Evolutionary conservation across 2,888 invertebrate species (phyloP).

Genomic region (Sphecodes monilicornis): DNA sequence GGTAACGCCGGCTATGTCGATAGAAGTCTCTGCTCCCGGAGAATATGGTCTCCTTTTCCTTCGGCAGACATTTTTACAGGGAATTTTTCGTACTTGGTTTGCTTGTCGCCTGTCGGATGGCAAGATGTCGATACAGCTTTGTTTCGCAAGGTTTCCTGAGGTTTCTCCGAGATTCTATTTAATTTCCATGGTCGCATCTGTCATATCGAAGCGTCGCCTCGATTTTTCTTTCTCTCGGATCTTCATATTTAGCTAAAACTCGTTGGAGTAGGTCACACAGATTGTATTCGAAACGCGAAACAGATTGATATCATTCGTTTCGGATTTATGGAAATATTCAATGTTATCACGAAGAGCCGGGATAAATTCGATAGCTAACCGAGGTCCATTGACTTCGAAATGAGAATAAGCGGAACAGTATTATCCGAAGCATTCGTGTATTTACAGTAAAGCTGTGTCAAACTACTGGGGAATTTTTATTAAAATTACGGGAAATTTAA

Average conservation of each 20-base stretch:
- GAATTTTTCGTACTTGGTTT: not conserved
- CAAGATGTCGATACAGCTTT: slow-evolving; percentile 24
- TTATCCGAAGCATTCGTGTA: not conserved
- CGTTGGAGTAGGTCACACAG: not conserved
- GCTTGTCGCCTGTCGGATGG: not conserved
- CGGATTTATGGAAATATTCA: not conserved
- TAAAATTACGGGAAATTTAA: not conserved
- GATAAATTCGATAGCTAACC: not conserved
- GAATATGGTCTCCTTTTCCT: not conserved
- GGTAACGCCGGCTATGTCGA: not conserved
- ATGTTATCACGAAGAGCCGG: not conserved
- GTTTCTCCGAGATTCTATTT: slow-evolving; percentile 34
- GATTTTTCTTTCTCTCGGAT: not conserved
- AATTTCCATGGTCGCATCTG: slow-evolving; percentile 28
- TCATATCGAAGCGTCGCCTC: slow-evolving; percentile 25
- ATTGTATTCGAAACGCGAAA: not conserved
- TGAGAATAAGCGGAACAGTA: not conserved
- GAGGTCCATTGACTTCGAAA: not conserved
- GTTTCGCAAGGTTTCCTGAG: slow-evolving; percentile 23
- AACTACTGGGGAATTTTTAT: not conserved
- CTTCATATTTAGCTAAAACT: not conserved
- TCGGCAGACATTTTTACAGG: not conserved
- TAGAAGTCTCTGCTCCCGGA: not conserved
- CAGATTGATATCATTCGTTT: not conserved
- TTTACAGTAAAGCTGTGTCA: not conserved